These are phyloP conservation scores for Lepidurus packardi DNA, from an alignment of 1,140 invertebrate species.

Conservation along the genomic window DNA sequence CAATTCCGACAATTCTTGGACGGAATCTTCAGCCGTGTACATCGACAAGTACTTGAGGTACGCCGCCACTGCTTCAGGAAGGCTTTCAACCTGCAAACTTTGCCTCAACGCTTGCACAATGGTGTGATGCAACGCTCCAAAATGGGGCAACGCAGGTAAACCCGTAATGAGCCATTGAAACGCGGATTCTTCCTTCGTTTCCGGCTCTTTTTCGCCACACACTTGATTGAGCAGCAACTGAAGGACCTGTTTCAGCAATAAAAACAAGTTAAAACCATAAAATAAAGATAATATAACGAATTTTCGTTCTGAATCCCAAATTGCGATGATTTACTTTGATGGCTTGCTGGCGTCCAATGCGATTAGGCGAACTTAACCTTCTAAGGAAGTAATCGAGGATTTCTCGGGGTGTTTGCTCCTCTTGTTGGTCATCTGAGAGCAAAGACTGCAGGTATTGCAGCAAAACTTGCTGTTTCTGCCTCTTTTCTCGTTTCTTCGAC, in stretches of 20 bases:
- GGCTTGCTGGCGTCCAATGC: conserved; percentile 67
- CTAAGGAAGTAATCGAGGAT: conserved; percentile 88
- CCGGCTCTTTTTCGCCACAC: conserved; percentile 34
- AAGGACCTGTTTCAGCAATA: not conserved
- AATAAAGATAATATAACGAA: not conserved
- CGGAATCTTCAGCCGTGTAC: conserved; percentile 60
- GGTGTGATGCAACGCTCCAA: conserved; percentile 55
- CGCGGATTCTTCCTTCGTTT: conserved; percentile 19
- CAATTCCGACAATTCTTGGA: conserved; percentile 50
- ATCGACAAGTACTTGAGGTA: conserved; percentile 79
- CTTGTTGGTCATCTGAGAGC: conserved; percentile 51
- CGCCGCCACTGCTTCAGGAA: conserved; percentile 73
- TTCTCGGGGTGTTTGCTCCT: conserved; percentile 61
- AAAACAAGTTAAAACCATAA: not conserved
- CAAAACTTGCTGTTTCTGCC: conserved; percentile 71
- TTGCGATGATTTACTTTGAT: conserved; percentile 51
- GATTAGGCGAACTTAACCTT: conserved; percentile 73
- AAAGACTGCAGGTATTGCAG: conserved; percentile 61
- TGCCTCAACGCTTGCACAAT: conserved; percentile 55
- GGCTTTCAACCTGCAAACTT: conserved; percentile 86
- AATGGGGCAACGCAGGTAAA: conserved; percentile 59
- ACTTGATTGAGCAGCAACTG: not conserved
- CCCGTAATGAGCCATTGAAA: conserved; percentile 29
- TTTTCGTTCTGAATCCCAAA: not conserved
- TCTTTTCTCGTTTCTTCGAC: conserved; percentile 43